These are phyloP conservation scores for Anagrus nilaparvatae DNA, from an alignment of 1,140 invertebrate genomes.

Conservation along the genomic window DNA sequence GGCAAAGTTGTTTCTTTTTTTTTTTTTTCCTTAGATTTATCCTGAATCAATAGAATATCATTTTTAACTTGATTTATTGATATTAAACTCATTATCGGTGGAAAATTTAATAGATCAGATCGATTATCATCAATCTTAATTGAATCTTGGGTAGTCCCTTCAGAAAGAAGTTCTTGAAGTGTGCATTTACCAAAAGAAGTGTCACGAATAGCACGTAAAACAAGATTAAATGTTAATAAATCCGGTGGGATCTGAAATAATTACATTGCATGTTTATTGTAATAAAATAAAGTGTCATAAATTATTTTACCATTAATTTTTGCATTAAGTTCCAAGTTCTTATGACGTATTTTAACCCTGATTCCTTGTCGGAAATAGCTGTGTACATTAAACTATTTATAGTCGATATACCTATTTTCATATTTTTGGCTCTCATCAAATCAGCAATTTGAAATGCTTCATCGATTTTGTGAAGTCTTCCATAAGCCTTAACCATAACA, in stretches of 20 bases:
- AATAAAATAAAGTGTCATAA: not conserved
- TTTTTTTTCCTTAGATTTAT: not conserved
- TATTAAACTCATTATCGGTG: conserved; percentile 23
- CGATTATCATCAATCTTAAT: conserved; percentile 12
- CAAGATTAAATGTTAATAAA: conserved; percentile 68
- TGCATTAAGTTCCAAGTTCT: conserved; percentile 78
- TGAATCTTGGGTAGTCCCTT: conserved; percentile 10
- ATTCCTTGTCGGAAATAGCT: conserved; percentile 64
- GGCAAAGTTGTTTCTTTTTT: not conserved
- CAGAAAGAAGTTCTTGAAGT: conserved; percentile 37
- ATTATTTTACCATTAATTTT: not conserved
- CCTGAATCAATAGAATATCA: not conserved
- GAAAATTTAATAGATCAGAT: conserved; percentile 28
- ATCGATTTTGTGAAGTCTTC: conserved; percentile 61
- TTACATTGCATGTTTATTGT: not conserved
- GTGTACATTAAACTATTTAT: conserved; percentile 74
- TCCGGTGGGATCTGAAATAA: conserved; percentile 53
- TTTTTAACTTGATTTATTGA: conserved; percentile 9
- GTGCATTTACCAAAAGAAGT: conserved; percentile 63
- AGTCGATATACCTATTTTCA: conserved; percentile 57
- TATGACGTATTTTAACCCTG: conserved; percentile 70
- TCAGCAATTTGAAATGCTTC: conserved; percentile 73
- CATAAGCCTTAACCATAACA: conserved; percentile 86
- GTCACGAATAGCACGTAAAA: conserved; percentile 67
- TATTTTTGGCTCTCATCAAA: conserved; percentile 62